Evolutionary conservation across 2,113 vertebrate species (phyloP).

Genomic region (Ursus arctos): DNA sequence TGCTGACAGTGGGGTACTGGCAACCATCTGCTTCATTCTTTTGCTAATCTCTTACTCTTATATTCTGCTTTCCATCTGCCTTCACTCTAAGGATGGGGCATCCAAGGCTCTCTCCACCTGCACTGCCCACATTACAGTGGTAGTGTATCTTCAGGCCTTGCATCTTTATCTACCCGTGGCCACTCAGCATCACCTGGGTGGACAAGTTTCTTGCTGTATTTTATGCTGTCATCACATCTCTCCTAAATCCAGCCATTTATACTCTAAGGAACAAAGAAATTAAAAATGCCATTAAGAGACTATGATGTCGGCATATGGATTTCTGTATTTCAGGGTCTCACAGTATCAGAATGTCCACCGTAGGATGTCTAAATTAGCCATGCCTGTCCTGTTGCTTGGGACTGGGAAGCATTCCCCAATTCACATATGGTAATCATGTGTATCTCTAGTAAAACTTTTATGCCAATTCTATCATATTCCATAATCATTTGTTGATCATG

Average conservation of each 20-base stretch:
- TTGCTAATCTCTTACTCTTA: no score
- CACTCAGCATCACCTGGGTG: conserved; percentile 53
- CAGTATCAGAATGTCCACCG: background rate
- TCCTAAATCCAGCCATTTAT: conserved; percentile 77
- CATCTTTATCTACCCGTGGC: no score
- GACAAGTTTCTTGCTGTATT: conserved; percentile 80
- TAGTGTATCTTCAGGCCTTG: no score
- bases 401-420: background rate
- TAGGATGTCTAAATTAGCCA: background rate
- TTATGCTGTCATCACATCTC: conserved; percentile 70
- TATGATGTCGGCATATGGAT: background rate
- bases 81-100: no score
- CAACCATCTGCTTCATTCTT: no score
- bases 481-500: background rate
- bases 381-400: background rate
- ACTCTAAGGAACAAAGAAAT: conserved; percentile 80
- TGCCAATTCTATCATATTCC: background rate
- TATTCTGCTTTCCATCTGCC: no score
- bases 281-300: conserved; percentile 50
- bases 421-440: background rate
- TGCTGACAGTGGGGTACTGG: conserved; percentile 70
- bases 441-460: background rate
- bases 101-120: no score
- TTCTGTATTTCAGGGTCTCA: background rate
- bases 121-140: no score